Evolutionary conservation across 2,888 invertebrate species (phyloP).

Genomic region (Coelopa pilipes): DNA sequence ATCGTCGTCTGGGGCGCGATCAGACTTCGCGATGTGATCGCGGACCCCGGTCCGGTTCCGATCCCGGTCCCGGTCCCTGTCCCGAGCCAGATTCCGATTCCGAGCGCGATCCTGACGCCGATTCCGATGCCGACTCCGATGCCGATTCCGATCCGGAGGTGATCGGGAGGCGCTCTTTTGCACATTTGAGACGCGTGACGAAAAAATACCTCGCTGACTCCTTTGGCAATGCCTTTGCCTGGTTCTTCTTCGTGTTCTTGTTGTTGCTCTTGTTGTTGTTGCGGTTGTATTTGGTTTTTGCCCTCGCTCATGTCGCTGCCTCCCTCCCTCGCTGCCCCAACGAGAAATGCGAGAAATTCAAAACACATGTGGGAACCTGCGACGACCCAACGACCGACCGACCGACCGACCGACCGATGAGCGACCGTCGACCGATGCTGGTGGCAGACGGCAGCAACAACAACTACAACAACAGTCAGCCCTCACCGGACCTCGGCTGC

Average conservation of each 20-base stretch:
- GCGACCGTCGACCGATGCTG: slow-evolving; percentile 46
- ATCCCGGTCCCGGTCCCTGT: not conserved
- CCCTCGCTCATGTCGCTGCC: not conserved
- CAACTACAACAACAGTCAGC: not conserved
- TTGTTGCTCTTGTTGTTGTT: not conserved
- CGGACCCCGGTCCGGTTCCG: slow-evolving; percentile 41
- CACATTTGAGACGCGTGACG: slow-evolving; percentile 55
- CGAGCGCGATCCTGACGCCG: too few relatives aligned
- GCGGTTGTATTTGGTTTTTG: not conserved
- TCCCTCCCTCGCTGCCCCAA: not conserved
- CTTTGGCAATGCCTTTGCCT: slow-evolving; percentile 37
- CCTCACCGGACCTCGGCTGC: not conserved
- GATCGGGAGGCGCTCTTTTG: slow-evolving; percentile 12
- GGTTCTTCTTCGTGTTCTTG: too few relatives aligned
- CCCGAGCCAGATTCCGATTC: not conserved
- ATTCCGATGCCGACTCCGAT: not conserved
- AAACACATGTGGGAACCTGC: slow-evolving; percentile 57
- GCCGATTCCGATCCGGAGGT: not conserved
- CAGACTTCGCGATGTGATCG: slow-evolving; percentile 56
- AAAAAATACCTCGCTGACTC: slow-evolving; percentile 58
- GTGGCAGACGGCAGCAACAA: slow-evolving; percentile 41
- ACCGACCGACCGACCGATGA: not conserved
- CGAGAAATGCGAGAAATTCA: not conserved
- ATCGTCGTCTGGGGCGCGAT: slow-evolving; percentile 35
- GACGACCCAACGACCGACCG: not conserved